Percentiles rank a stretch among this genome's conserved stretches.
phyloP scores from a whole-genome alignment of 2,797 vertebrate genomes.

The Lepus oiostolus region DNA sequence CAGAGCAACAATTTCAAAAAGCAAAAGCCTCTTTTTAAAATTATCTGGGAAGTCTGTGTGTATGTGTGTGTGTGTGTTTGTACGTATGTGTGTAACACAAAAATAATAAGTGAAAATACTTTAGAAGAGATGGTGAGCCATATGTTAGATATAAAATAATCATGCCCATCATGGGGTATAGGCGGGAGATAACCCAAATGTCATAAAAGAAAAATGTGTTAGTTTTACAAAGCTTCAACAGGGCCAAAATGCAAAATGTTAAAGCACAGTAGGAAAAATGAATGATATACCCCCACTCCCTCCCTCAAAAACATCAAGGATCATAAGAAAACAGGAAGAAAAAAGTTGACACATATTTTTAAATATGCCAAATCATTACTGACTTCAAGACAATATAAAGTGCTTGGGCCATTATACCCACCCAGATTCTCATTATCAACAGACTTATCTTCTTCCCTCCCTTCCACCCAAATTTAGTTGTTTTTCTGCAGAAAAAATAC shows the following conservation, averaged over 20 bases:
- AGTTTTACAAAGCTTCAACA: conserved; percentile 67
- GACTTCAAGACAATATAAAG: conserved; percentile 78
- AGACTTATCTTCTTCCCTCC: conserved; percentile 83
- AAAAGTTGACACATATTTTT: conserved; percentile 77
- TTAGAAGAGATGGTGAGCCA: conserved; percentile 68
- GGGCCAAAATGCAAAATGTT: conserved; percentile 71
- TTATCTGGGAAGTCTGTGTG: not conserved
- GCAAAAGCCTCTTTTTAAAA: conserved; percentile 80
- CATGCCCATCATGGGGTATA: conserved; percentile 60
- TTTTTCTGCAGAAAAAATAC: conserved; percentile 85
- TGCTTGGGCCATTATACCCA: conserved; percentile 64
- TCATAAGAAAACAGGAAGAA: conserved; percentile 71
- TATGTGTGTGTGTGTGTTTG: not conserved
- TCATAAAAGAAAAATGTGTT: conserved; percentile 63
- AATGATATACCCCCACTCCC: conserved; percentile 71
- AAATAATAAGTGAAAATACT: conserved; percentile 75
- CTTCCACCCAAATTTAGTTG: conserved; percentile 84
- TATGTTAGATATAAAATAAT: conserved; percentile 74
- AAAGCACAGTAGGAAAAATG: conserved; percentile 78
- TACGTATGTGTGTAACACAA: conserved; percentile 59
- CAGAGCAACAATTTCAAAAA: conserved; percentile 74
- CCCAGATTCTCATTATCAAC: conserved; percentile 76
- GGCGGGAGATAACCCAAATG: conserved; percentile 61
- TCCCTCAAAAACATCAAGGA: conserved; percentile 71
- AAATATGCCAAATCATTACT: conserved; percentile 85